A percentile compares a stretch with the other conserved stretches of the same genome.
Conservation (phyloP, 2,797 vertebrate genomes). For the Fundulus diaphanus region DNA sequence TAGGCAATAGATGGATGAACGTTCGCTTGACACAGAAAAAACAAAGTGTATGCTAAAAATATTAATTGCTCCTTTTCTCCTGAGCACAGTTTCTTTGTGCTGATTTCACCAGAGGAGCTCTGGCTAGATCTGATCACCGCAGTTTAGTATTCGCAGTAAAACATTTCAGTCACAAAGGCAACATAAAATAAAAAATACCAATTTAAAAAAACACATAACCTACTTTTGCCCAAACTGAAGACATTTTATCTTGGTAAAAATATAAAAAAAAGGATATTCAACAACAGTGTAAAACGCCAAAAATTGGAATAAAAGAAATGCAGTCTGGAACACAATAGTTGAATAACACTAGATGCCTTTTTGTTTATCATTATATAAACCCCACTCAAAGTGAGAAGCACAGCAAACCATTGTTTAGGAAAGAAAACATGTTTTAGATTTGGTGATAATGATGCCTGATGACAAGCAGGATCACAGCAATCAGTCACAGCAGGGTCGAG, state of each 20-base stretch:
- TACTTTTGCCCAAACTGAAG: background rate
- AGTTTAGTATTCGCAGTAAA: background rate
- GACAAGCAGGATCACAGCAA: background rate
- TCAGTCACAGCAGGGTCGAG: background rate
- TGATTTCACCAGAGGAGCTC: no score
- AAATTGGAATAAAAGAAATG: background rate
- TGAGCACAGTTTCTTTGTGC: no score
- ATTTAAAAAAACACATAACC: background rate
- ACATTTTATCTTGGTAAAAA: background rate
- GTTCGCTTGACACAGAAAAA: no score
- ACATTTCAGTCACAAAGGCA: background rate
- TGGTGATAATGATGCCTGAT: conserved; percentile 3
- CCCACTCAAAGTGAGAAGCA: background rate
- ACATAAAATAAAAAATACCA: background rate
- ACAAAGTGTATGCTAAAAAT: no score
- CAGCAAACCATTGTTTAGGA: background rate
- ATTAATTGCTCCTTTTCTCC: no score
- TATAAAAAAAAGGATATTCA: background rate
- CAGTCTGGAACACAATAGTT: background rate
- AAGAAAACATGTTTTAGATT: background rate
- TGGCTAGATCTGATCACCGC: no score
- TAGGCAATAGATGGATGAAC: no score
- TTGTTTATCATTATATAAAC: background rate
- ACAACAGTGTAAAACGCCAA: background rate
- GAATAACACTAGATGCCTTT: background rate